Evolutionary conservation across 2,888 invertebrate genomes (phyloP).

Genomic region (Autographa gamma): DNA sequence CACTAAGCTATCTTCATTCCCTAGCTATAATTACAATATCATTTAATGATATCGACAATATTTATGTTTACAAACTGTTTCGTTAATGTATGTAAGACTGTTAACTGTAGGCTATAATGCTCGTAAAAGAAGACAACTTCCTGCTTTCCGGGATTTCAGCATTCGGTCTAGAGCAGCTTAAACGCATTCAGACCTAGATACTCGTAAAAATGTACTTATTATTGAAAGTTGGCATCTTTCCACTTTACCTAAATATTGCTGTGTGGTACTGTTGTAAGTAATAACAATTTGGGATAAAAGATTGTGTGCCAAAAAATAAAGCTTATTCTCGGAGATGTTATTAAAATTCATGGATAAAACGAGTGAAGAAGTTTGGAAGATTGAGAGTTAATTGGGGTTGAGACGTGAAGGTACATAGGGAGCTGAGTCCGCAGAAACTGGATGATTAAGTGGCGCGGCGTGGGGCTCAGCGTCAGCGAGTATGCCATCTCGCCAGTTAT

Average conservation of each 20-base stretch:
- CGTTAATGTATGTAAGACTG: conserved; percentile 31
- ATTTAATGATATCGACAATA: conserved; percentile 37
- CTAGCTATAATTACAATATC: conserved; percentile 44
- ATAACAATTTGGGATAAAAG: conserved; percentile 68
- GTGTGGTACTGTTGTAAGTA: conserved; percentile 68
- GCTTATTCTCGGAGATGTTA: conserved; percentile 55
- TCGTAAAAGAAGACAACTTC: conserved; percentile 62
- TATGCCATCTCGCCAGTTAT: conserved; percentile 64
- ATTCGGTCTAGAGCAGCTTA: conserved; percentile 60
- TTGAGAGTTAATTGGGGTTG: conserved; percentile 68
- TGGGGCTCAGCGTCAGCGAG: conserved; percentile 66
- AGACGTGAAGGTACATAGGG: conserved; percentile 61
- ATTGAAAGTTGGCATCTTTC: conserved; percentile 77
- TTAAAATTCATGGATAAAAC: conserved; percentile 60
- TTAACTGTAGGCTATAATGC: conserved; percentile 48
- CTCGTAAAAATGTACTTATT: conserved; percentile 65
- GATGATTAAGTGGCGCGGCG: conserved; percentile 66
- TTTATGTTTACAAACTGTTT: conserved; percentile 31
- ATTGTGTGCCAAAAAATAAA: conserved; percentile 66
- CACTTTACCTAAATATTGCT: conserved; percentile 74
- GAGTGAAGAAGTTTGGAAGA: conserved; percentile 52
- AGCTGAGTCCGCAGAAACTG: conserved; percentile 65
- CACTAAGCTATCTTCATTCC: conserved; percentile 28
- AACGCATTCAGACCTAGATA: conserved; percentile 58
- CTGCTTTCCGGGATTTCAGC: conserved; percentile 57